These are phyloP conservation scores for Lasioglossum morio DNA, from an alignment of 2,888 invertebrate genomes.

Conservation along the genomic window DNA sequence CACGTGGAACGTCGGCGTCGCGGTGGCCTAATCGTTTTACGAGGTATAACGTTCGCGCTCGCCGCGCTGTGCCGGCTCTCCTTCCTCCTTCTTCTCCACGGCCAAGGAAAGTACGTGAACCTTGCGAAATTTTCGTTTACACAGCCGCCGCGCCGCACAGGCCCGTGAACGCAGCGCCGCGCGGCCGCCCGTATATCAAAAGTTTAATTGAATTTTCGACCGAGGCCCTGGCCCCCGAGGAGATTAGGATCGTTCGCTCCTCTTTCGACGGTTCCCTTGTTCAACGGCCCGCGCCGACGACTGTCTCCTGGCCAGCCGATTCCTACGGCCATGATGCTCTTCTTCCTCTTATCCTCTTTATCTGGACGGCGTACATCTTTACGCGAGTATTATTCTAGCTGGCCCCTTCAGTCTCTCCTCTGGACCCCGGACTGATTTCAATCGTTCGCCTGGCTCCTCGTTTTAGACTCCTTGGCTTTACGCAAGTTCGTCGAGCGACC, in stretches of 20 bases:
- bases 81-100: background rate
- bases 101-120: conserved; percentile 82
- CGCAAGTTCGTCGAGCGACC: background rate
- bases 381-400: conserved; percentile 65
- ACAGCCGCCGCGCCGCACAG: conserved; percentile 79
- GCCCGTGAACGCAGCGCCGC: conserved; percentile 11
- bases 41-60: conserved; percentile 51
- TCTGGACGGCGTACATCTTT: conserved; percentile 51
- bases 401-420: conserved; percentile 35
- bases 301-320: conserved; percentile 33
- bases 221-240: conserved; percentile 70
- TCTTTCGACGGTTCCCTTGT: conserved; percentile 30
- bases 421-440: background rate
- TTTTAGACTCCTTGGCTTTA: background rate
- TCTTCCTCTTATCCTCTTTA: conserved; percentile 55
- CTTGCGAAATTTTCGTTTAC: conserved; percentile 85
- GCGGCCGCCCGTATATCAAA: conserved; percentile 83
- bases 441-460: background rate
- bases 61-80: conserved; percentile 11
- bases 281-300: conserved; percentile 6
- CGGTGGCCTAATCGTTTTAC: conserved; percentile 77
- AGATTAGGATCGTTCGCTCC: conserved; percentile 80
- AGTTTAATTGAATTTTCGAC: conserved; percentile 84
- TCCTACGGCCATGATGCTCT: conserved; percentile 39
- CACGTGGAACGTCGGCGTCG: conserved; percentile 33